Evolutionary conservation across 2,797 vertebrate genomes (phyloP), one percentile per base, ranked within the genome.

Genomic region (Peromyscus attwateri): DNA sequence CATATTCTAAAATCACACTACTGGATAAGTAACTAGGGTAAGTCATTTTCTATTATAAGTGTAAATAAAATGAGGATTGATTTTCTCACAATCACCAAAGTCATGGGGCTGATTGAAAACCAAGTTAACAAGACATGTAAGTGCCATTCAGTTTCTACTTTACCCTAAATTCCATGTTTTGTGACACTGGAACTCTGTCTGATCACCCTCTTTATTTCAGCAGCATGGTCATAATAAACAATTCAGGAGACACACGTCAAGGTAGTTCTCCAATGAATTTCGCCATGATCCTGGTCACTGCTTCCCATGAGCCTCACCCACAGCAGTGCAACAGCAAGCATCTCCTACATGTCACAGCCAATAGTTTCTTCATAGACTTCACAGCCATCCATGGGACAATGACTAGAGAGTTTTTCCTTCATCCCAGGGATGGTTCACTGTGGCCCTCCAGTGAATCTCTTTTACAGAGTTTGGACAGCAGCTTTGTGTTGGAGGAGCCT

Each of bases 21-120:
- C 52, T 83, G 57, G 93, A 77, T 79, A 94, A 93, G 91, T 73
- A 70, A 66, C 80, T 40, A 92, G 9, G 37, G 46, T 40, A 60
- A 92, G 60, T 3, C 6, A 93, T 23, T 83, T 77, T 89, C 10
- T 68, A 79, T 25, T 90, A 6, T 46, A 95, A 49, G 3, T 89
- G 2, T 89, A 91, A 91, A 81, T 81, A 83, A 93, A 95, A 73
- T 79, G 85, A 94, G 17, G 7, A 31, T 21, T 77, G 16, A 49
- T 77, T 92, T 83, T n/a, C 66, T 68, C 66, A 68, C 46, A 94
- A 71, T 94, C 31, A 62, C 27, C 79, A 87, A 81, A 77, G 27
- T 79, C 77, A 80, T 83, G 3, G 60, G 70, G 9, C 81, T 81
- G 66, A 57, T 27, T 79, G 76, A 95, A 96, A 96, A 85, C 8